Conservation (phyloP, 1,140 invertebrate species). For the Neodiprion fabricii region DNA sequence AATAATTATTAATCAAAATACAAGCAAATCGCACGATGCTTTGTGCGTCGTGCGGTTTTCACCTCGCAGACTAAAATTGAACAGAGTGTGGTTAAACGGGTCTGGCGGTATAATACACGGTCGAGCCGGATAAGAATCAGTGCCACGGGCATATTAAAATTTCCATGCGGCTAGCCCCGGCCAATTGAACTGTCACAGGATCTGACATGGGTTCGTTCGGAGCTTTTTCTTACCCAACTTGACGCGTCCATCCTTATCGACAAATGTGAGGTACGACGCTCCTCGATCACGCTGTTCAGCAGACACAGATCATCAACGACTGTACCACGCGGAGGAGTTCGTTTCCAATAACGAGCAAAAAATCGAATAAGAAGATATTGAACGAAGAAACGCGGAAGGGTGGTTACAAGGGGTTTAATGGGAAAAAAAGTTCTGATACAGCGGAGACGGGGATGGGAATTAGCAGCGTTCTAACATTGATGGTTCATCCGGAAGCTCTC, state of each 20-base stretch:
- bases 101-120: too few relatives aligned
- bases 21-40: too few relatives aligned
- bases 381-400: too few relatives aligned
- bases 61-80: neutral
- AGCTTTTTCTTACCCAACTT: neutral
- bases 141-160: neutral
- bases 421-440: too few relatives aligned
- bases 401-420: too few relatives aligned
- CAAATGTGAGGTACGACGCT: neutral
- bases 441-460: too few relatives aligned
- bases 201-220: neutral
- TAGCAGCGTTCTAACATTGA: too few relatives aligned
- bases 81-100: neutral
- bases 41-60: too few relatives aligned
- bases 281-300: neutral
- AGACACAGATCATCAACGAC: neutral
- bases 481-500: too few relatives aligned
- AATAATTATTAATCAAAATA: too few relatives aligned
- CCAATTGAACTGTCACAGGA: neutral
- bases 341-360: too few relatives aligned
- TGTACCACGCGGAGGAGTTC: neutral
- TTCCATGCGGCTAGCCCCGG: neutral
- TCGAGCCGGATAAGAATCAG: neutral
- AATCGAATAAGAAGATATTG: too few relatives aligned
- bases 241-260: conserved; percentile 6